Evolutionary conservation across 1,140 invertebrate species (phyloP), one percentile per base, ranked within the genome.

Genomic region (Lycorma delicatula): DNA sequence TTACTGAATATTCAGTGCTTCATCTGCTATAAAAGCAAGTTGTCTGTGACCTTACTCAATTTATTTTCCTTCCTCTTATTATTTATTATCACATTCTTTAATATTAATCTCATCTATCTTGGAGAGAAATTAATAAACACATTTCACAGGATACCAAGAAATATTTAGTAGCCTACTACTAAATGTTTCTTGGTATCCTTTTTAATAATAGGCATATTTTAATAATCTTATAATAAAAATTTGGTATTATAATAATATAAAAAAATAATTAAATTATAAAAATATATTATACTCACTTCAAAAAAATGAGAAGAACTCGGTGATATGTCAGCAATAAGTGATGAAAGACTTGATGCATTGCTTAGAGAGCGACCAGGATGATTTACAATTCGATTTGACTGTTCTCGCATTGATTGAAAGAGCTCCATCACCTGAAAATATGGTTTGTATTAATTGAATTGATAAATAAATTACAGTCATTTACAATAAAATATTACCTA

Each of bases 281-380:
- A n/a, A 18, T 6, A 38, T 36, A 13, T 1, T 11, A 13, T 23
- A 62, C 59, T 74, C 70, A 88, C 87, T 75, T 91, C 87, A 65
- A 90, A 90, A 70, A 89, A 90, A 71, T 90, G 87, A 36, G 86
- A 89, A 50, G 87, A 87, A 66, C 86, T 88, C 0, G 86, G 85
- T 4, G 86, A 89, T 56, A 91, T 85, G 66, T 89, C 86, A 20
- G 82, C 82, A 59, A 83, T 82, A 3, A 89, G 74, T 1, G 85
- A 86, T 1, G 81, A 86, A 1, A 86, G 66, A 46, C 76, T 72
- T 1, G 82, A 79, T 2, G 81, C 80, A 55, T 79, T 84, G 63
- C 80, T 83, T 18, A 73, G 67, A 20, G 77, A 80, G 31, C 77
- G 71, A 49, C 50, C 68, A 73, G 60, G 66, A 68, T 27, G 68